Evolutionary conservation across 2,888 invertebrate species (phyloP).

Genomic region (Stenichneumon culpator): DNA sequence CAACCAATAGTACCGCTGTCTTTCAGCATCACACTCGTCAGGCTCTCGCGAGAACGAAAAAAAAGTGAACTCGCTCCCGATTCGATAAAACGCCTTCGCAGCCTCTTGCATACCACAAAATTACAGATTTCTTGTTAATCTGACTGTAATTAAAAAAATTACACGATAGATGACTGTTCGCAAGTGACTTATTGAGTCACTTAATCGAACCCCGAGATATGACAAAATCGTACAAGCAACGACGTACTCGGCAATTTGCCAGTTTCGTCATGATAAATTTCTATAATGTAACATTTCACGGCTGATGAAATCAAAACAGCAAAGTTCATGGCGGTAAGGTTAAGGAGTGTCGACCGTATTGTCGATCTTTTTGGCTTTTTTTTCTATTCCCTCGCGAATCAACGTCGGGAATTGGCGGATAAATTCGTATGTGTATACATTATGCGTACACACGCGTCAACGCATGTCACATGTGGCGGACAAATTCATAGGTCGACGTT

Average conservation of each 20-base stretch:
- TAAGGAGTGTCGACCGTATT: constrained; percentile 13
- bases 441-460: not conserved
- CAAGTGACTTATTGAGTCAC: not conserved
- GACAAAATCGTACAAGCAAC: not conserved
- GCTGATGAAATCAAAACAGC: constrained; percentile 23
- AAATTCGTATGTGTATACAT: not conserved
- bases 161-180: no score
- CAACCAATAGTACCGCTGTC: not conserved
- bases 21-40: not conserved
- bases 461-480: not conserved
- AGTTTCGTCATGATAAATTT: constrained; percentile 5
- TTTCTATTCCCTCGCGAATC: not conserved
- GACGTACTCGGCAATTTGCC: not conserved
- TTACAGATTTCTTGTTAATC: not conserved
- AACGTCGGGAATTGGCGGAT: not conserved
- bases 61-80: not conserved
- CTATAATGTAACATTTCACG: constrained; percentile 7
- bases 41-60: no score
- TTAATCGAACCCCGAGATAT: not conserved
- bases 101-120: not conserved
- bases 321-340: constrained; percentile 35
- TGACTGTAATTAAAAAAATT: no score
- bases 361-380: not conserved
- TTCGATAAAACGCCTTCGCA: not conserved
- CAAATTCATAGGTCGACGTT: constrained; percentile 1